These are phyloP conservation scores for Acanthis flammea DNA, from an alignment of 2,797 vertebrate species.

Conservation along the genomic window DNA sequence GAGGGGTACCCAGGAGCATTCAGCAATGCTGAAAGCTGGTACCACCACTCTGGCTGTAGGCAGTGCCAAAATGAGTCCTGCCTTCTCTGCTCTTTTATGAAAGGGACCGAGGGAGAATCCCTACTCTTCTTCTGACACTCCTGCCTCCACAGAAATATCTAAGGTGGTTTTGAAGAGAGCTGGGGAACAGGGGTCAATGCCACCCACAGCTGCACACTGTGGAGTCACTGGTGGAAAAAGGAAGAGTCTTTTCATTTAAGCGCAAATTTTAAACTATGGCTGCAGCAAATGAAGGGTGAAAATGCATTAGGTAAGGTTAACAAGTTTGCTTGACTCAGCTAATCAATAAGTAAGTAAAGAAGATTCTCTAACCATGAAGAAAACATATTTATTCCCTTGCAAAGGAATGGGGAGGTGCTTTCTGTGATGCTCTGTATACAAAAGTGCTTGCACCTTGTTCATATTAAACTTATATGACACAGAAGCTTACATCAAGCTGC, in stretches of 20 bases:
- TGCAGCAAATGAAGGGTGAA: slow-evolving; percentile 40
- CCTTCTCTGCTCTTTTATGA: not conserved
- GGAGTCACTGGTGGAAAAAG: not conserved
- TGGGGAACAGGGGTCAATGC: not conserved
- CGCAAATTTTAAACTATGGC: not conserved
- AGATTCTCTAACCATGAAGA: slow-evolving; percentile 21
- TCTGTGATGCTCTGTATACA: not conserved
- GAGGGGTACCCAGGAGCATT: not conserved
- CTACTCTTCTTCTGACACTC: not conserved
- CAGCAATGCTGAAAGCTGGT: not conserved
- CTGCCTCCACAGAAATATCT: not conserved
- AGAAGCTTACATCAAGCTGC: not conserved
- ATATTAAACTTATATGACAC: not conserved
- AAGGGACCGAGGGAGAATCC: not conserved
- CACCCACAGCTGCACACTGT: not conserved
- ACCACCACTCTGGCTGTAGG: not conserved
- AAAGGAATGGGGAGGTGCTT: not conserved
- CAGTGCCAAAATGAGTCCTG: not conserved
- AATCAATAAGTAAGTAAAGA: slow-evolving; percentile 56
- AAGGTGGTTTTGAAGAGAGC: not conserved
- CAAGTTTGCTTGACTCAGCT: slow-evolving; percentile 50
- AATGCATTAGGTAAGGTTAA: slow-evolving; percentile 50
- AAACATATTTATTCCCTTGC: slow-evolving; percentile 27
- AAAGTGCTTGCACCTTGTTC: not conserved
- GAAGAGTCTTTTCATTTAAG: not conserved